Conservation (phyloP, 2,888 invertebrate genomes). For the Spilosoma lubricipeda region DNA sequence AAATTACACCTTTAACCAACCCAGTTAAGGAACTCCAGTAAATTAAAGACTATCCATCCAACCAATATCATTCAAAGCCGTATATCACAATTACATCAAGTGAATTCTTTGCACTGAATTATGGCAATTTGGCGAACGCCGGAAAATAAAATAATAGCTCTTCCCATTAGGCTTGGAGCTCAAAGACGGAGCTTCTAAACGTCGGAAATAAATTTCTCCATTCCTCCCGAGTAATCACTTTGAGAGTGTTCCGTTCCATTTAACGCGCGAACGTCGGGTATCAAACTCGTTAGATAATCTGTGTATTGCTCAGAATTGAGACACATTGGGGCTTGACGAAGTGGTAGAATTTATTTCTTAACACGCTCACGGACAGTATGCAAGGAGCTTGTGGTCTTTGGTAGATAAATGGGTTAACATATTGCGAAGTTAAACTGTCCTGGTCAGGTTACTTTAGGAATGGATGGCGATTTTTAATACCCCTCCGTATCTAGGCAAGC, state of each 20-base stretch:
- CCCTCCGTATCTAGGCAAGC: no score
- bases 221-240: conserved; percentile 51
- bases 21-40: background rate
- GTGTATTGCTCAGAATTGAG: conserved; percentile 8
- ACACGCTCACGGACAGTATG: no score
- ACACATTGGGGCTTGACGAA: background rate
- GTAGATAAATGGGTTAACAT: no score
- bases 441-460: no score
- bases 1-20: background rate
- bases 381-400: no score
- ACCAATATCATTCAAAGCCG: conserved; percentile 8
- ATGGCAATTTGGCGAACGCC: conserved; percentile 76
- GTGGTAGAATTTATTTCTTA: background rate
- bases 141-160: conserved; percentile 83
- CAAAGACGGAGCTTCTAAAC: conserved; percentile 64
- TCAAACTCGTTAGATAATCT: conserved; percentile 20
- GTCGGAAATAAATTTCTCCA: conserved; percentile 76
- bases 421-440: no score
- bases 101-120: conserved; percentile 49
- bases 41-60: conserved; percentile 3
- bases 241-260: conserved; percentile 60
- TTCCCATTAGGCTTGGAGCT: conserved; percentile 67
- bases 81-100: conserved; percentile 23
- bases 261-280: conserved; percentile 41
- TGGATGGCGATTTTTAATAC: no score